Evolutionary conservation across 2,113 vertebrate genomes (phyloP), one percentile per base, ranked within the genome.

Genomic region (Tachysurus vachellii): DNA sequence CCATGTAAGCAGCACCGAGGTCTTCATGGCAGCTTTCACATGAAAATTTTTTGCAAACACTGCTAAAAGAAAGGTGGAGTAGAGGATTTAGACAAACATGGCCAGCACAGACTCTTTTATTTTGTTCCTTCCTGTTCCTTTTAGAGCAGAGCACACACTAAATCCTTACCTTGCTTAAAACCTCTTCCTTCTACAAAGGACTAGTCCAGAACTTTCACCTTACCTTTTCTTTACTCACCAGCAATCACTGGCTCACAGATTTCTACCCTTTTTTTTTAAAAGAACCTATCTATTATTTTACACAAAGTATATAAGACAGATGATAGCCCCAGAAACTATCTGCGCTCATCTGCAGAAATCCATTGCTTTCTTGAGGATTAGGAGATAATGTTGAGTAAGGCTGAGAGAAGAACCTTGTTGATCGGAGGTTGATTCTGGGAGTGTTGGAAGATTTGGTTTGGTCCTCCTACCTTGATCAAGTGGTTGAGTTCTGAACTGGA

Each of bases 11-110:
- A 99, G 93, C 91, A 99, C 98, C 0, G 98, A 99, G 10, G 98
- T 97, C 96, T 99, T 99, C 97, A 97, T 99, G 91, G 99, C 98
- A 92, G 97, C 97, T 96, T 96, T 99, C 94, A 99, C 98, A 91
- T 99, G 98, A 94, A 99, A 99, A 94, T 99, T 99, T 97, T 99
- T 99, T 99, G 98, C 98, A 96, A 99, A 99, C 98, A 99, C 98
- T 99, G 98, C 98, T 99, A 99, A 98, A 96, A 97, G 95, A 96
- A 96, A 96, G 95, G 96, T 91, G 95, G 94, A 96, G 96, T 95
- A 91, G 77, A 88, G 93, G 93, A 97, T 97, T 98, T 97, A 99
- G 96, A 97, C 95, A 94, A 90, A 94, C 92, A 88, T 53, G 76
- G 71, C 59, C 10, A 71, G 28, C 71, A 59, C 76, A 21, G 42